Evolutionary conservation across 1,140 invertebrate species (phyloP).

Genomic region (Pollicipes pollicipes): DNA sequence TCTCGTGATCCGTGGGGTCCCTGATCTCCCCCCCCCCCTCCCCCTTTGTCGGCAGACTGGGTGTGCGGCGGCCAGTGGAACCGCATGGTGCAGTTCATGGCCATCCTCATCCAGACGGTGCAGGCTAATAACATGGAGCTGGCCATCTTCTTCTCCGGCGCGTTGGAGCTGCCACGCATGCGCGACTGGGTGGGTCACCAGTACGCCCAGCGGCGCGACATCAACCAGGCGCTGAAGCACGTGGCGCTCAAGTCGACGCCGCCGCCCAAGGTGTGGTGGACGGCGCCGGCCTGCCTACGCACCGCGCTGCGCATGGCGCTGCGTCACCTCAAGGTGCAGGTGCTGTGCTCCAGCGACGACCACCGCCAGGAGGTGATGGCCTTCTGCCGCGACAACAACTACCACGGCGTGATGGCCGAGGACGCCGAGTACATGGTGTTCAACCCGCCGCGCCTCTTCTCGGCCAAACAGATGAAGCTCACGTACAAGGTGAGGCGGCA

Average conservation of each 20-base stretch:
- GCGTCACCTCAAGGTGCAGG: slow-evolving; percentile 57
- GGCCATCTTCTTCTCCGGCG: slow-evolving; percentile 60
- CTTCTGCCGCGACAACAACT: slow-evolving; percentile 65
- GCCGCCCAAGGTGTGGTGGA: slow-evolving; percentile 85
- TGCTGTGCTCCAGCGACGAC: slow-evolving; percentile 59
- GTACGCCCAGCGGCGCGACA: slow-evolving; percentile 26
- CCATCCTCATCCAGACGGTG: slow-evolving; percentile 46
- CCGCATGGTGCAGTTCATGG: slow-evolving; percentile 68
- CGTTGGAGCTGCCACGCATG: slow-evolving; percentile 43
- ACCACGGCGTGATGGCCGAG: slow-evolving; percentile 68
- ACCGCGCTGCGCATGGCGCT: slow-evolving; percentile 64
- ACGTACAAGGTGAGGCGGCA: slow-evolving; percentile 43
- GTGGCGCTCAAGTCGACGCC: slow-evolving; percentile 67
- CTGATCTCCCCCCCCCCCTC: too few relatives aligned
- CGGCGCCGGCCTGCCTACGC: slow-evolving; percentile 58
- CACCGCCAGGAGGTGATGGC: slow-evolving; percentile 78
- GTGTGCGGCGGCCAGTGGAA: slow-evolving; percentile 88
- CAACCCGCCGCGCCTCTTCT: slow-evolving; percentile 75
- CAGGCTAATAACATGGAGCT: slow-evolving; percentile 50
- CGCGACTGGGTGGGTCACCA: slow-evolving; percentile 29
- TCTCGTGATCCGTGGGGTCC: too few relatives aligned
- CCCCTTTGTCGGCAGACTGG: slow-evolving; percentile 45
- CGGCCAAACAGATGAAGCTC: slow-evolving; percentile 65
- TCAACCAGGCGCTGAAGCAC: slow-evolving; percentile 52
- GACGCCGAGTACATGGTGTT: slow-evolving; percentile 73